These are phyloP conservation scores for Chymomyza procnemis DNA, from an alignment of 2,888 invertebrate species.

Conservation along the genomic window DNA sequence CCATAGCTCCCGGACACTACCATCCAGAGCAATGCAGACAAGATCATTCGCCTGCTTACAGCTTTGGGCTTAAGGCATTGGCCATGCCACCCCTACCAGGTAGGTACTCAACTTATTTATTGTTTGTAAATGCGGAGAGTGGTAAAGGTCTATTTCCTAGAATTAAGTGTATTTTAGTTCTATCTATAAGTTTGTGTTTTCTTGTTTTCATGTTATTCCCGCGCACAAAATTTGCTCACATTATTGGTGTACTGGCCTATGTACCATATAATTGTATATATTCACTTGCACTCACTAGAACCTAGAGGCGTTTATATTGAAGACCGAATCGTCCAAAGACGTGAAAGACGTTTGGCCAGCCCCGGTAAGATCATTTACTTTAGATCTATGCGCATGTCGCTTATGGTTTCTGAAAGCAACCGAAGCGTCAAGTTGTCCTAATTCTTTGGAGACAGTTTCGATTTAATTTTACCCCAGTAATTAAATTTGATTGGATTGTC, in stretches of 20 bases:
- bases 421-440: neutral
- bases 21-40: slow-evolving; percentile 80
- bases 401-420: neutral
- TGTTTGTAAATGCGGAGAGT: neutral
- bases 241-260: slow-evolving; percentile 44
- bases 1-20: slow-evolving; percentile 82
- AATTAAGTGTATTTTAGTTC: neutral
- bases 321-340: slow-evolving; percentile 78
- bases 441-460: neutral
- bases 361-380: slow-evolving; percentile 70
- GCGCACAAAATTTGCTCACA: slow-evolving; percentile 23
- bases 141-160: slow-evolving; percentile 16
- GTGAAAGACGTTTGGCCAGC: slow-evolving; percentile 76
- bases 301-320: slow-evolving; percentile 76
- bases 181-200: slow-evolving; percentile 15
- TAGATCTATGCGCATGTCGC: neutral
- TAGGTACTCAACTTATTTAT: slow-evolving; percentile 48
- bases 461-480: too few species aligned
- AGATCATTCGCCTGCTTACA: slow-evolving; percentile 79
- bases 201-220: slow-evolving; percentile 36
- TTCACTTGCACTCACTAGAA: slow-evolving; percentile 52
- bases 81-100: slow-evolving; percentile 69
- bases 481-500: too few species aligned
- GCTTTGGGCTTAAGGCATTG: slow-evolving; percentile 81
- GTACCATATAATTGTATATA: slow-evolving; percentile 13